Evolutionary conservation across 2,797 vertebrate genomes (phyloP).

Genomic region (Phoeniculus purpureus): DNA sequence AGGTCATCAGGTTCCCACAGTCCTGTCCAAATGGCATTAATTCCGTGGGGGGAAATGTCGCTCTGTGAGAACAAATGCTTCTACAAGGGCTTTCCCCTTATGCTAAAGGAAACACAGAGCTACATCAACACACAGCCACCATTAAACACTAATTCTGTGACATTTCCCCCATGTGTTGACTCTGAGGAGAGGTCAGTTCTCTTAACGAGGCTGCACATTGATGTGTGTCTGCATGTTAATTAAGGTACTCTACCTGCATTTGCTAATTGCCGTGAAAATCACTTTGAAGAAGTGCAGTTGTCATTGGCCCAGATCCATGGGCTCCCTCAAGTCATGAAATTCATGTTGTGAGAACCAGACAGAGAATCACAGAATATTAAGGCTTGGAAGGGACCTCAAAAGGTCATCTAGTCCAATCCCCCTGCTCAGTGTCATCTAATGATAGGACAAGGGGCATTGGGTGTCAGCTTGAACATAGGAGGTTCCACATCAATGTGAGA

Average conservation of each 20-base stretch:
- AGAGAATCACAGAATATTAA: background rate
- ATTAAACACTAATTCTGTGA: background rate
- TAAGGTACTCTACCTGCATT: background rate
- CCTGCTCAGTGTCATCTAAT: too few relatives aligned
- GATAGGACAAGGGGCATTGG: too few relatives aligned
- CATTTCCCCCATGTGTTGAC: background rate
- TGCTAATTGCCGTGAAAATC: background rate
- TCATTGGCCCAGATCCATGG: background rate
- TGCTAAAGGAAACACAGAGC: background rate
- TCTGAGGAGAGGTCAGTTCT: background rate
- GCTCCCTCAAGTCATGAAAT: background rate
- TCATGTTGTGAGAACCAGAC: background rate
- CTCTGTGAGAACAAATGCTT: conserved; percentile 6
- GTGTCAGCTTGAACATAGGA: too few relatives aligned
- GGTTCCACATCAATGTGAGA: too few relatives aligned
- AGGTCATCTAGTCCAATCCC: too few relatives aligned
- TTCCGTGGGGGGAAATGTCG: background rate
- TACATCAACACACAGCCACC: background rate
- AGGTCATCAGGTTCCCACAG: background rate
- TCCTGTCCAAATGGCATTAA: conserved; percentile 3
- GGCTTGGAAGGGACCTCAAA: too few relatives aligned
- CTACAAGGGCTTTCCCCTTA: background rate
- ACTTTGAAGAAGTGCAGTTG: background rate
- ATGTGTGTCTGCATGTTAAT: background rate
- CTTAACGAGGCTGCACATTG: background rate